Percentiles rank a stretch among this genome's conserved stretches.
Conservation (phyloP, 2,113 vertebrate species). For the Podilymbus podiceps region DNA sequence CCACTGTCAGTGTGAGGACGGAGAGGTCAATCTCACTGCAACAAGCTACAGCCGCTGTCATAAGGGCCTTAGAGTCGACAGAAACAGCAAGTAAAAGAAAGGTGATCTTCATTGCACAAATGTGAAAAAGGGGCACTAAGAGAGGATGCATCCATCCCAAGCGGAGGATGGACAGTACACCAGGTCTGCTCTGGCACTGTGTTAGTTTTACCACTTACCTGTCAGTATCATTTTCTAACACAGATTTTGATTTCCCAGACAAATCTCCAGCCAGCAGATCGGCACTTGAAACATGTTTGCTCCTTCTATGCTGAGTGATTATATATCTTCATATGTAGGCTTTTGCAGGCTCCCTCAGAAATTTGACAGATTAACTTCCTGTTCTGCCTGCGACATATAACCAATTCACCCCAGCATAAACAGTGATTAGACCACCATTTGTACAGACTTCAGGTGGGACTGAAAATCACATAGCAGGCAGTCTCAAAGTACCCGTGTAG, state of each 20-base stretch:
- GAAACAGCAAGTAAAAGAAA: background rate
- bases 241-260: background rate
- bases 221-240: background rate
- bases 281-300: background rate
- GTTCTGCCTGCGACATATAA: background rate
- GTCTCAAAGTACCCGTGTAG: background rate
- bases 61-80: background rate
- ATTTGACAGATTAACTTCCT: background rate
- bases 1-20: rapidly evolving
- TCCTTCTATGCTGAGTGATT: background rate
- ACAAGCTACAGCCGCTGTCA: background rate
- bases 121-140: background rate
- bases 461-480: background rate
- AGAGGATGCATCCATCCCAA: background rate
- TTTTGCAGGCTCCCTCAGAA: background rate
- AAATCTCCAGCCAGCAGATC: background rate
- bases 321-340: background rate
- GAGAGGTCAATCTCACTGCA: background rate
- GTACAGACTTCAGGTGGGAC: background rate
- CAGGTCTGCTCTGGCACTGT: background rate
- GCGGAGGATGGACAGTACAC: background rate
- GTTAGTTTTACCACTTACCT: background rate
- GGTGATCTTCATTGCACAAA: background rate
- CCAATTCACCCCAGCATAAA: background rate
- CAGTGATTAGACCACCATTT: background rate